A percentile compares a stretch with the other conserved stretches of the same genome.
These are phyloP conservation scores for Lycophotia porphyrea DNA, from an alignment of 2,888 invertebrate species.

Conservation along the genomic window DNA sequence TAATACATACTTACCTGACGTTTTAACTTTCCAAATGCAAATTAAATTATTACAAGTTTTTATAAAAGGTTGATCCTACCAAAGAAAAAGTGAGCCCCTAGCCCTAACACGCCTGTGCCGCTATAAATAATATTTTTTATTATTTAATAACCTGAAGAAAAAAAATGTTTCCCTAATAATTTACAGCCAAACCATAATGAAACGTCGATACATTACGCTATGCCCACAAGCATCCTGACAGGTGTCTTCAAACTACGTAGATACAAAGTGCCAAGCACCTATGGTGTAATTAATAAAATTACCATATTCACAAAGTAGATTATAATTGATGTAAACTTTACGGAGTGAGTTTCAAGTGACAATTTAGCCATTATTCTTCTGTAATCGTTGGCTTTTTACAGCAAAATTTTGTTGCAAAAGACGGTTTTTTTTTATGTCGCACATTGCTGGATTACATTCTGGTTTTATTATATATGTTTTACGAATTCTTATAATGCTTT, in stretches of 20 bases:
- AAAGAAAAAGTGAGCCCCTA: background rate
- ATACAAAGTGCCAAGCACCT: conserved; percentile 29
- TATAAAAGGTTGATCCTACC: background rate
- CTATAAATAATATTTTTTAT: conserved; percentile 9
- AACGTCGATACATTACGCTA: conserved; percentile 19
- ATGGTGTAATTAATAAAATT: conserved; percentile 40
- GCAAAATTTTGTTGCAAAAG: background rate
- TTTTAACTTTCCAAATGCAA: background rate
- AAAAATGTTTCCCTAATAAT: background rate
- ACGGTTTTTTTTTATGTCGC: background rate
- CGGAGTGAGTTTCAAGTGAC: conserved; percentile 25
- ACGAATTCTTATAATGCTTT: background rate
- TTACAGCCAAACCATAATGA: conserved; percentile 17
- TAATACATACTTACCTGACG: background rate
- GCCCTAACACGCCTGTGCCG: background rate
- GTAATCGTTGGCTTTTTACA: conserved; percentile 2
- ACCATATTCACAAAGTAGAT: conserved; percentile 43
- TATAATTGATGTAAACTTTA: conserved; percentile 45
- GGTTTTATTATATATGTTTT: background rate
- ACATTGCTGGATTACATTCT: conserved; percentile 1
- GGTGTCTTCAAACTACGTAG: conserved; percentile 36
- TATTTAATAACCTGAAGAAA: background rate
- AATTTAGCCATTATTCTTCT: conserved; percentile 11
- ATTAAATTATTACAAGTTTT: background rate
- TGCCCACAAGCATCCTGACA: conserved; percentile 29